phyloP scores from a whole-genome alignment of 2,797 vertebrate species.

The Oreortyx pictus region DNA sequence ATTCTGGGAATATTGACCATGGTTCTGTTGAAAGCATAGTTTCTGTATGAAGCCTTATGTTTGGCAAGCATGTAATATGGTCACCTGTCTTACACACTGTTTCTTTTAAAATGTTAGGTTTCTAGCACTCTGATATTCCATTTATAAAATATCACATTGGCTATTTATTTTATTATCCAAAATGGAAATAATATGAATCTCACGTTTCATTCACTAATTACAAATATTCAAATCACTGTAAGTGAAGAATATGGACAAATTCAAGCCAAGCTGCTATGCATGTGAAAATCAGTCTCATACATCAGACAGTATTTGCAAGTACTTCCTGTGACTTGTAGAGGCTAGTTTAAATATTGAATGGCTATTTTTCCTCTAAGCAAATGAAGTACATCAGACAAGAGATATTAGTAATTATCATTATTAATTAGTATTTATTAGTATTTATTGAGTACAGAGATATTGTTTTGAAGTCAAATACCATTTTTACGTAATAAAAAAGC shows the following conservation, averaged over 20 bases:
- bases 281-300: background rate
- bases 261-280: background rate
- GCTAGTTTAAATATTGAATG: background rate
- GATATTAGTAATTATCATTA: background rate
- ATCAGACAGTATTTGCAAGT: background rate
- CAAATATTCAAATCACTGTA: background rate
- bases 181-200: background rate
- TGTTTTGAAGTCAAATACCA: background rate
- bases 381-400: background rate
- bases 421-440: background rate
- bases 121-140: background rate
- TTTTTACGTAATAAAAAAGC: background rate
- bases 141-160: background rate
- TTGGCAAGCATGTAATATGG: background rate
- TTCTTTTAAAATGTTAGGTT: background rate
- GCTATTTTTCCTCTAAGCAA: background rate
- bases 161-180: background rate
- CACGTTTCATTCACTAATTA: background rate
- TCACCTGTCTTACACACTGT: background rate
- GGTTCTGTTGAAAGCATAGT: background rate
- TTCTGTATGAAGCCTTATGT: background rate
- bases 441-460: background rate
- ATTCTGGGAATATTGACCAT: background rate
- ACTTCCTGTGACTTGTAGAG: background rate
- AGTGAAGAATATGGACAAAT: background rate